A percentile compares a stretch with the other conserved stretches of the same genome.
Evolutionary conservation across 2,113 vertebrate species (phyloP).

Genomic region (Varanus salvator): DNA sequence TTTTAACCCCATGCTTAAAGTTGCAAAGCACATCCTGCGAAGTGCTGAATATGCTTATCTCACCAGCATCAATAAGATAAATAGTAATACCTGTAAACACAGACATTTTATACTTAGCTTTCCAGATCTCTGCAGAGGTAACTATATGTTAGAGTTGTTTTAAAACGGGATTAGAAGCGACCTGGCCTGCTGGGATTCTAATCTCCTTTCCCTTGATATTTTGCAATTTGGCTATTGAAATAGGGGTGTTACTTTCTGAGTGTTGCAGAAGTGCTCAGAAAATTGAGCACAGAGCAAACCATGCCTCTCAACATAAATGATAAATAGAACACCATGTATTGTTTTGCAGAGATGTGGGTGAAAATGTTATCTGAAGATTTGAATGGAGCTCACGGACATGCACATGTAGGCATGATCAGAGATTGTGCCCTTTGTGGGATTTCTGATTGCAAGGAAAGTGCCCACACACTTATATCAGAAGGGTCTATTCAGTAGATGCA

Average conservation of each 20-base stretch:
- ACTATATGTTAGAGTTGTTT: neutral
- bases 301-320: neutral
- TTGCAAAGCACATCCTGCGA: neutral
- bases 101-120: conserved; percentile 2
- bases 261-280: neutral
- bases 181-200: neutral
- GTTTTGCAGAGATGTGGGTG: neutral
- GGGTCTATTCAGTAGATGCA: neutral
- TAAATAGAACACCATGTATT: neutral
- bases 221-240: neutral
- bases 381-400: neutral
- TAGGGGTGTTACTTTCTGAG: too few species aligned
- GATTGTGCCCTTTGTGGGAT: neutral
- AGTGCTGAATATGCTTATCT: conserved; percentile 5
- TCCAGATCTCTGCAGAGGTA: neutral
- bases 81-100: neutral
- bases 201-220: neutral
- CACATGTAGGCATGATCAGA: neutral
- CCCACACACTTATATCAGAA: neutral
- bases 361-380: neutral
- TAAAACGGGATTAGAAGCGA: neutral
- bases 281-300: neutral
- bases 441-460: neutral
- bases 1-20: neutral
- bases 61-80: neutral